Evolutionary conservation across 2,888 invertebrate species (phyloP).

Genomic region (Nematopogon swammerdamellus): DNA sequence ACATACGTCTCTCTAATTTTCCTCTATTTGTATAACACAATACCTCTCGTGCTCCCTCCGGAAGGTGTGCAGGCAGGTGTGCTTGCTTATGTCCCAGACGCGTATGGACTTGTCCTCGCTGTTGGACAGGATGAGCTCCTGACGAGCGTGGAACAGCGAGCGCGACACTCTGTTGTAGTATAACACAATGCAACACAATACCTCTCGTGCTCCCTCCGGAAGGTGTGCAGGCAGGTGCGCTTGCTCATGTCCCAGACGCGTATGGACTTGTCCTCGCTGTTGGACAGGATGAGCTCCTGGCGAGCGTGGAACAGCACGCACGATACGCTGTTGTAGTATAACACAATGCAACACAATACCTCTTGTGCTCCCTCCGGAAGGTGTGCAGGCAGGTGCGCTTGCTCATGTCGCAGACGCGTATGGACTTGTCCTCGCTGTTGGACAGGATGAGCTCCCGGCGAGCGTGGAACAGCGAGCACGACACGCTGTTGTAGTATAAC

Average conservation of each 20-base stretch:
- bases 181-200: too few relatives aligned
- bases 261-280: constrained; percentile 97
- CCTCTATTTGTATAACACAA: constrained; percentile 11
- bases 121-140: constrained; percentile 95
- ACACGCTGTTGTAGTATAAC: constrained; percentile 62
- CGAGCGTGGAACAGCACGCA: constrained; percentile 96
- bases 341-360: too few relatives aligned
- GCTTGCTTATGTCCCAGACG: constrained; percentile 98
- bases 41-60: constrained; percentile 86
- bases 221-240: constrained; percentile 86
- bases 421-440: constrained; percentile 97
- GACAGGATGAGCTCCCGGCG: constrained; percentile 94
- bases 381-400: constrained; percentile 90
- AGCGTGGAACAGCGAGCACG: constrained; percentile 96
- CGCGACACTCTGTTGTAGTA: constrained; percentile 99
- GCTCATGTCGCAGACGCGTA: constrained; percentile 98
- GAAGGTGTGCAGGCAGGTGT: constrained; percentile 88
- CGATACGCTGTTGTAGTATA: constrained; percentile 98
- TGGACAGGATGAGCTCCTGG: constrained; percentile 93
- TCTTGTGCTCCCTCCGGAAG: constrained; percentile 91
- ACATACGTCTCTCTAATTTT: too few relatives aligned
- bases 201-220: constrained; percentile 89
- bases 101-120: constrained; percentile 97
- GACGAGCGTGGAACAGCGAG: constrained; percentile 93
- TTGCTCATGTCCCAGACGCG: constrained; percentile 99